Evolutionary conservation across 2,113 vertebrate genomes (phyloP).

Genomic region (Microcebus tavaratra): DNA sequence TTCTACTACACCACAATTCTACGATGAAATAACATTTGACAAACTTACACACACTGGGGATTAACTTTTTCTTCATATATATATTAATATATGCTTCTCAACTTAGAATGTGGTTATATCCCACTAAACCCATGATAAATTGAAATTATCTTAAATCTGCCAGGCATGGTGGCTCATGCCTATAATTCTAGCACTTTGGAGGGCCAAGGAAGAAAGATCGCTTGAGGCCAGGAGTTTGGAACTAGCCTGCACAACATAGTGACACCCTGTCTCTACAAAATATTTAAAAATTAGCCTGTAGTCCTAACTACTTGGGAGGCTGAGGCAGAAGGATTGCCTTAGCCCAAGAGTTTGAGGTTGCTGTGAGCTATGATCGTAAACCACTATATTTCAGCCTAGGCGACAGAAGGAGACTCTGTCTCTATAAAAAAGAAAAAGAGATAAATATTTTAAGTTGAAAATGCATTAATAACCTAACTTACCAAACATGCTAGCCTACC

Average conservation of each 20-base stretch:
- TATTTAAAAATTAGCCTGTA: no score
- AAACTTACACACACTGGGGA: neutral
- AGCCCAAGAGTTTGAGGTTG: neutral
- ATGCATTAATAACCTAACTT: neutral
- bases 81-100: neutral
- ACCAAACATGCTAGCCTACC: neutral
- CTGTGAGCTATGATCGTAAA: neutral
- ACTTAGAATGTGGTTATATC: neutral
- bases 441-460: no score
- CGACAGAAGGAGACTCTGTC: neutral
- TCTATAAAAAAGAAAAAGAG: no score
- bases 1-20: neutral
- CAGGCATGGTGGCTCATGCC: neutral
- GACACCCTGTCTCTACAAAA: no score
- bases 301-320: no score
- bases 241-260: no score
- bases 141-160: neutral
- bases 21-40: neutral
- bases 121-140: neutral
- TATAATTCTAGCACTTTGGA: neutral
- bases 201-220: neutral
- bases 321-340: no score
- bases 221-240: neutral
- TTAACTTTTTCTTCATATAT: neutral
- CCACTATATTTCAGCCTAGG: neutral